Evolutionary conservation across 2,797 vertebrate genomes (phyloP), one percentile per base, ranked within the genome.

Genomic region (Etheostoma perlongum): DNA sequence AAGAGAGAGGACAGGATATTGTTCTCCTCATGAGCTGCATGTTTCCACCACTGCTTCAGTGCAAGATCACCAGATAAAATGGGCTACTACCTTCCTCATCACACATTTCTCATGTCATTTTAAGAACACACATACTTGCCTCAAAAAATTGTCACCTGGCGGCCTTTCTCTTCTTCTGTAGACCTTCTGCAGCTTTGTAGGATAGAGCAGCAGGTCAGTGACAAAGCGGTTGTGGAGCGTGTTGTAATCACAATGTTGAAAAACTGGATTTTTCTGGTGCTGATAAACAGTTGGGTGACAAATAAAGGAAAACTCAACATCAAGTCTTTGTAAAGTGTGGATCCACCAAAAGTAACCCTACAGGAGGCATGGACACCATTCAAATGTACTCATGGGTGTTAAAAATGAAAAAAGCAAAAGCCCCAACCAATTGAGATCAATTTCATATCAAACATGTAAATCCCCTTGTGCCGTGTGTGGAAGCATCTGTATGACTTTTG

Each of bases 1-100:
- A 72, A 40, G 65, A 72, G 49, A 61, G 71, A 27, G 69, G 73
- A 64, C 76, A 84, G 85, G 76, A 89, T 90, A 83, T 90, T 72
- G 69, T 79, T 67, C 36, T 75, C 82, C 61, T 63, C 51, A n/a
- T 66, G 64, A 77, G 47, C 76, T 65, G 71, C 69, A 46, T 76
- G 84, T 79, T 82, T 89, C 81, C 81, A 66, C 70, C 80, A 58
- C 67, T 78, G 67, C 84, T 80, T 85, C 84, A 74, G 62, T 74
- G 81, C 23, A 42, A 65, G 85, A 88, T 87, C 47, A 64, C 25
- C 52, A 62, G 81, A 90, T 89, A 75, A 81, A 78, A 71, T 53
- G 53, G 48, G 53, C 49, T 62, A 55, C 55, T 47, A 23, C 67
- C 46, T 66, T 48, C 66, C 59, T 74, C 48, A 60, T 69, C 59